Evolutionary conservation across 2,888 invertebrate species (phyloP).

Genomic region (Polia nebulosa): DNA sequence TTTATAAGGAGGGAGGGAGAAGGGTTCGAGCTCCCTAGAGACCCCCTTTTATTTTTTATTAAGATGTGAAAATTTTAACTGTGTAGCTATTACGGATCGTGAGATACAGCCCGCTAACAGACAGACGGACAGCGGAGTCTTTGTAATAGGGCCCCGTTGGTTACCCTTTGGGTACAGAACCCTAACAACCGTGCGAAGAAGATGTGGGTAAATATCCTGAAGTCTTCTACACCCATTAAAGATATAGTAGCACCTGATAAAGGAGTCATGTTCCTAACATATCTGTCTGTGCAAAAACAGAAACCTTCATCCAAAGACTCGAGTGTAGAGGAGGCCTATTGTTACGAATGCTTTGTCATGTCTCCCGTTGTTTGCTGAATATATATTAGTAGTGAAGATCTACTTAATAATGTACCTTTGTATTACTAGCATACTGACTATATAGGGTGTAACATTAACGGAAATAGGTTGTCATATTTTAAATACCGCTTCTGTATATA

Average conservation of each 20-base stretch:
- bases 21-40: too few species aligned
- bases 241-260: neutral
- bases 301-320: neutral
- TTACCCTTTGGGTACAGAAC: too few species aligned
- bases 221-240: neutral
- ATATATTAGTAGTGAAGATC: constrained; percentile 7
- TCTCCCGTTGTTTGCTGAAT: constrained; percentile 7
- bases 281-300: constrained; percentile 14
- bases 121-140: too few species aligned
- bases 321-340: constrained; percentile 17
- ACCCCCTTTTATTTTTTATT: too few species aligned
- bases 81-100: too few species aligned
- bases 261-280: constrained; percentile 4
- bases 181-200: neutral
- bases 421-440: neutral
- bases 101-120: too few species aligned
- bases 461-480: too few species aligned
- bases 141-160: too few species aligned
- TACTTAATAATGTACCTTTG: constrained; percentile 1
- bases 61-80: too few species aligned
- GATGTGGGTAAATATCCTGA: neutral
- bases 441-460: too few species aligned
- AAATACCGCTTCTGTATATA: too few species aligned
- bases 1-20: too few species aligned
- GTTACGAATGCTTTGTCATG: constrained; percentile 43